A percentile compares a stretch with the other conserved stretches of the same genome.
phyloP scores from a whole-genome alignment of 2,888 invertebrate species.

The Dynastes maya region DNA sequence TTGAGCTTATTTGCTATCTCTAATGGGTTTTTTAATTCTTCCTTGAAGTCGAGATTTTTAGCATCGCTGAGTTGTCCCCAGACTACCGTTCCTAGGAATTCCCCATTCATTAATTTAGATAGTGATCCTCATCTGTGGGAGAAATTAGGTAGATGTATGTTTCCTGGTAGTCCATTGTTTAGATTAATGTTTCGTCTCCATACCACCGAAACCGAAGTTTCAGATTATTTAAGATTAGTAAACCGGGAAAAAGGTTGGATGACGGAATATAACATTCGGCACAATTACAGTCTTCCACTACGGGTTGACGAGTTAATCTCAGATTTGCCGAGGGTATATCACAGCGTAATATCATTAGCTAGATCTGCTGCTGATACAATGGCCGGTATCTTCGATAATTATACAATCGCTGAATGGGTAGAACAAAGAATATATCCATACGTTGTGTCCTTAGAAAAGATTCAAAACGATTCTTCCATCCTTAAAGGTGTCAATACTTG shows the following conservation, averaged over 20 bases:
- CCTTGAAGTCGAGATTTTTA: conserved; percentile 70
- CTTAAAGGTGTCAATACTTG: conserved; percentile 74
- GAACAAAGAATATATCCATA: conserved; percentile 78
- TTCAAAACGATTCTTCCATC: conserved; percentile 72
- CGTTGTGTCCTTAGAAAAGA: conserved; percentile 71
- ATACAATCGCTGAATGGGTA: conserved; percentile 78
- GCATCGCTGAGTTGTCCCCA: conserved; percentile 74
- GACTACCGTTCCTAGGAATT: conserved; percentile 60
- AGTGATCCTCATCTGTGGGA: conserved; percentile 77
- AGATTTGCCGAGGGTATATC: conserved; percentile 74
- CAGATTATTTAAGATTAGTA: conserved; percentile 67
- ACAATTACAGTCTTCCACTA: conserved; percentile 79
- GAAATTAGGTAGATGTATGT: conserved; percentile 76
- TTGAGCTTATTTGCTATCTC: conserved; percentile 75
- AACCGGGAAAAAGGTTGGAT: conserved; percentile 75
- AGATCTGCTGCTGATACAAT: conserved; percentile 74
- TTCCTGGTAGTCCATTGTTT: conserved; percentile 76
- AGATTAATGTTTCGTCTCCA: conserved; percentile 71
- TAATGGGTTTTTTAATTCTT: conserved; percentile 76
- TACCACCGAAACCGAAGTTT: conserved; percentile 68
- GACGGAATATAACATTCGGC: conserved; percentile 80
- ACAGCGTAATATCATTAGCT: conserved; percentile 73
- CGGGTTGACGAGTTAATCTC: conserved; percentile 77
- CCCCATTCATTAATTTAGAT: conserved; percentile 74
- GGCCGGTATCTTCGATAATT: conserved; percentile 75